These are phyloP conservation scores for Metellina segmentata DNA, from an alignment of 2,888 invertebrate genomes.

Conservation along the genomic window DNA sequence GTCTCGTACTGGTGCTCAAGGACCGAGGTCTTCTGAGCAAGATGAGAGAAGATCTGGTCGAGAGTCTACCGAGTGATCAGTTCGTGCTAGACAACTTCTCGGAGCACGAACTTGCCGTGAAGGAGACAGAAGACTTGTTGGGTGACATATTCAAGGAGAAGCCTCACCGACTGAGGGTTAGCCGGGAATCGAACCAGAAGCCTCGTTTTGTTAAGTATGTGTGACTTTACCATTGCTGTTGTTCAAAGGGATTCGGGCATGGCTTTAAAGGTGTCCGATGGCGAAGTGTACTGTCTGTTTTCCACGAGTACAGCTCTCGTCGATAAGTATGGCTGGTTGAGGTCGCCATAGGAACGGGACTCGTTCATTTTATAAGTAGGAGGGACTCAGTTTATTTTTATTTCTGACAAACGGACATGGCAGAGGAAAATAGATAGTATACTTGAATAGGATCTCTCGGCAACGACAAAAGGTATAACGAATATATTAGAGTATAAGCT, in stretches of 20 bases:
- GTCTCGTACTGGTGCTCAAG: constrained; percentile 53
- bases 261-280: background rate
- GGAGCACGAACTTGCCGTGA: background rate
- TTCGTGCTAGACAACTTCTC: constrained; percentile 21
- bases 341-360: background rate
- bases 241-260: background rate
- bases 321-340: background rate
- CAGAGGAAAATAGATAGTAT: too few species aligned
- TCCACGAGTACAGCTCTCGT: background rate
- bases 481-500: too few species aligned
- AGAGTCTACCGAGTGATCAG: constrained; percentile 53
- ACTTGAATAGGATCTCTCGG: too few species aligned
- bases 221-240: background rate
- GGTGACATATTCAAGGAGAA: constrained; percentile 50
- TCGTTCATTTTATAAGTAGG: background rate
- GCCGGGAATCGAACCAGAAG: background rate
- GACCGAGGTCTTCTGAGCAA: constrained; percentile 18
- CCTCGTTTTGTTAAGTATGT: constrained; percentile 36
- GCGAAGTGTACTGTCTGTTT: background rate
- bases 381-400: too few species aligned
- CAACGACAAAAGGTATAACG: too few species aligned
- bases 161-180: background rate
- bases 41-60: constrained; percentile 29
- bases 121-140: constrained; percentile 4
- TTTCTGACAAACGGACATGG: too few species aligned